Percentiles rank a stretch among this genome's conserved stretches.
Conservation (phyloP, 2,888 invertebrate genomes). For the Pachliopta kotzebuea region DNA sequence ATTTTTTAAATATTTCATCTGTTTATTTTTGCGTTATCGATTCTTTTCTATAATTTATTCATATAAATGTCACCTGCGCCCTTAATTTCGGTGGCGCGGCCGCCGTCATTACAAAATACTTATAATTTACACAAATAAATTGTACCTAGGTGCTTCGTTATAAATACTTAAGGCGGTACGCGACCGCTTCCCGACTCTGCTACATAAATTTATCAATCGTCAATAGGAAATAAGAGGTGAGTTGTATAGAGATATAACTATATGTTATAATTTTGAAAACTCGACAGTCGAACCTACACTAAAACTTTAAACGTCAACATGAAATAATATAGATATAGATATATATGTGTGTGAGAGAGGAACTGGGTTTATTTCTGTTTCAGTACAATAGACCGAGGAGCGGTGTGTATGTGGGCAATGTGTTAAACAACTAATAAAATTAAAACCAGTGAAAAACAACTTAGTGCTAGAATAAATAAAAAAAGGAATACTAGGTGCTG, state of each 20-base stretch:
- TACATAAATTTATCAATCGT: constrained; percentile 12
- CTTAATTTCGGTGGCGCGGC: constrained; percentile 40
- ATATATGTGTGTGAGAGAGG: neutral
- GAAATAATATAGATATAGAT: neutral
- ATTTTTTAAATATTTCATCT: too few relatives aligned
- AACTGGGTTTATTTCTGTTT: neutral
- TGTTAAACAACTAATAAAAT: neutral
- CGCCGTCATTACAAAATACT: constrained; percentile 37
- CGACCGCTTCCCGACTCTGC: constrained; percentile 14
- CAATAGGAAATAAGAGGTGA: constrained; percentile 7
- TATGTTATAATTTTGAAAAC: constrained; percentile 15
- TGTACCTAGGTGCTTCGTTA: constrained; percentile 67
- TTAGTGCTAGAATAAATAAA: constrained; percentile 43
- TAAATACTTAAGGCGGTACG: constrained; percentile 28
- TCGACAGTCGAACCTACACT: neutral
- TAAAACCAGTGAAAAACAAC: constrained; percentile 29
- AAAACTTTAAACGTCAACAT: constrained; percentile 4
- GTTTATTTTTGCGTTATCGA: neutral
- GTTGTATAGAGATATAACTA: constrained; percentile 3
- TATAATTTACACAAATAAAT: constrained; percentile 48
- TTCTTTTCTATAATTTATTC: neutral
- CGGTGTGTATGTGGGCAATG: neutral
- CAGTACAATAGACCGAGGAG: neutral
- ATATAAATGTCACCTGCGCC: constrained; percentile 9
- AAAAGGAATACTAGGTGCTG: constrained; percentile 43